A percentile compares a stretch with the other conserved stretches of the same genome.
phyloP scores from a whole-genome alignment of 2,113 vertebrate species.

The Takifugu flavidus region DNA sequence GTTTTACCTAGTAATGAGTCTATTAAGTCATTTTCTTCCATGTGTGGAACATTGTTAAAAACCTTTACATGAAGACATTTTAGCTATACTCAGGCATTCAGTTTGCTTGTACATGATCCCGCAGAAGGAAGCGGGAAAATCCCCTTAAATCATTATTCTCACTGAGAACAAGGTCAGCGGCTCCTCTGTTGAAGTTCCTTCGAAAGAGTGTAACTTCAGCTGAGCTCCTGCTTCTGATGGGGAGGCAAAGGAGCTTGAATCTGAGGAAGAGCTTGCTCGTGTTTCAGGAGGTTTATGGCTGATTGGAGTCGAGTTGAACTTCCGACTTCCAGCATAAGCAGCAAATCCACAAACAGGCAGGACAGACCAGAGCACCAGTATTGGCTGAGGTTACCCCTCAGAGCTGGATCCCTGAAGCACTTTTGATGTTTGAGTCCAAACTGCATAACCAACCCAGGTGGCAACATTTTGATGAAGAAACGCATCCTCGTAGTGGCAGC shows the following conservation, averaged over 20 bases:
- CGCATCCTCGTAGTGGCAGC: too few species aligned
- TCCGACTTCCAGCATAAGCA: constrained; percentile 2
- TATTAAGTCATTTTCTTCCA: constrained; percentile 21
- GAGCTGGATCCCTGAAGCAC: too few species aligned
- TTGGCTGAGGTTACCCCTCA: too few species aligned
- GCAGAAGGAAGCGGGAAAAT: too few species aligned
- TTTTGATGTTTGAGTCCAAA: too few species aligned
- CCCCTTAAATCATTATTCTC: too few species aligned
- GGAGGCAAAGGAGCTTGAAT: constrained; percentile 36
- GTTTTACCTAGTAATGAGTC: constrained; percentile 34
- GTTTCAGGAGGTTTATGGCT: constrained; percentile 19
- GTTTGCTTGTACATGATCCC: background rate
- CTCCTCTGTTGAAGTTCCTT: background rate
- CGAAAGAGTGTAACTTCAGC: background rate
- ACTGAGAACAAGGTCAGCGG: too few species aligned
- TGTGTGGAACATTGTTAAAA: constrained; percentile 3
- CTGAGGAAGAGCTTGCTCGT: constrained; percentile 4
- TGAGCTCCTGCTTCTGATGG: constrained; percentile 20
- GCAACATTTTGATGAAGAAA: background rate
- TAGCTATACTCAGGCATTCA: background rate
- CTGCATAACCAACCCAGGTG: background rate
- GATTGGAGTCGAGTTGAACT: background rate
- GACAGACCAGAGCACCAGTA: background rate
- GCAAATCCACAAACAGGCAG: constrained; percentile 31
- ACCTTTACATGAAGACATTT: constrained; percentile 16